Base-by-base conservation (phyloP, 2,888 invertebrate species). In the Diabrotica balteata region DNA sequence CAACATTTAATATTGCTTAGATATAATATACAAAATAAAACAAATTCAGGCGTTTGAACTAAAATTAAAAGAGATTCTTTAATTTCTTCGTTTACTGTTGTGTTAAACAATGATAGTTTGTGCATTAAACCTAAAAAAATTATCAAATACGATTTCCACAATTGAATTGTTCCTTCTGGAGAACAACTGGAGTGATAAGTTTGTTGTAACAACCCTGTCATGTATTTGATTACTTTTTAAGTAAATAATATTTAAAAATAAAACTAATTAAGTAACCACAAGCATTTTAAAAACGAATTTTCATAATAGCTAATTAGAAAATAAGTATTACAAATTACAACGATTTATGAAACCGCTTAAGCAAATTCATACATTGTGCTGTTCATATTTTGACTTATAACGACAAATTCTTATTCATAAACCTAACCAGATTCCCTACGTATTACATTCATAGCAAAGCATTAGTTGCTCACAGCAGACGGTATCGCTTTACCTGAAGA, bases 1-100 rank as follows among this genome's bases (percentile, higher is more conserved):
- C 66, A 72, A 69, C 69, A 72, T 67, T 67, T 49, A 69, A 59
- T 72, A 72, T 72, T 72, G 72, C 72, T 72, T 64, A 67, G 63
- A 69, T 63, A 63, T 68, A 58, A 62, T 62, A 55, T 59, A 59
- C 51, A 63, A 64, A 62, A 43, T 61, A 54, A 63, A 63, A 63
- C 22, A 59, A 47, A 58, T 22, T 47, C 32, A 17, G 22, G 45
- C 11, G 32, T 8, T 57, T 57, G 8, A 57, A 57, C 44, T 45
- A 11, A 57, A 57, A 32, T 32, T 32, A 32, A 52, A 43, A 62
- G 60, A 60, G 60, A 60, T 60, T 60, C 60, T 51, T 51, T 51
- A 60, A 60, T 60, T 60, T 43, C 60, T 51, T 60, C 60, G 49
- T 45, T 52, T 51, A 42, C 32, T 59, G 49, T 59, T 50, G 42